These are phyloP conservation scores for Halcyon leucocephala DNA, from an alignment of 2,797 vertebrate genomes.

Conservation along the genomic window DNA sequence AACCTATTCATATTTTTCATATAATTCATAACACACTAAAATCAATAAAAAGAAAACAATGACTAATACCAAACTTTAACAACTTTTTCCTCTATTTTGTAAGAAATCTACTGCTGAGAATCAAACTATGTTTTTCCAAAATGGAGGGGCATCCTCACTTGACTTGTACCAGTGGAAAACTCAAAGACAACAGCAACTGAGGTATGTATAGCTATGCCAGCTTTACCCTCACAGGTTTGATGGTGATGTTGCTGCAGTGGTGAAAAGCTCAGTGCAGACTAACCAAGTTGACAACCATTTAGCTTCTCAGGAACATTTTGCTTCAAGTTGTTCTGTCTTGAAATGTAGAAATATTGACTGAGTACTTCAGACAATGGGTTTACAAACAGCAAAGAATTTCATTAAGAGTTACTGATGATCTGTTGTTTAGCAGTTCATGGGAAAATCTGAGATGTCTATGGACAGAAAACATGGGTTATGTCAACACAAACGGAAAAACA, in stretches of 20 bases:
- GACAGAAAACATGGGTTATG: background rate
- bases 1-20: background rate
- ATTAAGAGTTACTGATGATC: background rate
- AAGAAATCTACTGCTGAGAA: background rate
- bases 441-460: background rate
- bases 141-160: background rate
- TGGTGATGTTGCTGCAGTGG: background rate
- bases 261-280: background rate
- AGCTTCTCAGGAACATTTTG: background rate
- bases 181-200: background rate
- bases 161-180: background rate
- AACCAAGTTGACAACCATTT: background rate
- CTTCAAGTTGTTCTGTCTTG: background rate
- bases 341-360: background rate
- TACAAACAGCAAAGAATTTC: background rate
- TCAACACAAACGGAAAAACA: rapidly evolving
- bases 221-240: background rate
- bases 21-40: background rate
- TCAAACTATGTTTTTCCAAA: background rate
- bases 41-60: background rate
- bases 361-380: background rate
- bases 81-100: background rate
- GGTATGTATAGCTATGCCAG: background rate
- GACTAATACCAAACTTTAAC: background rate
- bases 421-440: background rate